Base-by-base conservation (phyloP, 2,888 invertebrate species). In the Schizotus pectinicornis region DNA sequence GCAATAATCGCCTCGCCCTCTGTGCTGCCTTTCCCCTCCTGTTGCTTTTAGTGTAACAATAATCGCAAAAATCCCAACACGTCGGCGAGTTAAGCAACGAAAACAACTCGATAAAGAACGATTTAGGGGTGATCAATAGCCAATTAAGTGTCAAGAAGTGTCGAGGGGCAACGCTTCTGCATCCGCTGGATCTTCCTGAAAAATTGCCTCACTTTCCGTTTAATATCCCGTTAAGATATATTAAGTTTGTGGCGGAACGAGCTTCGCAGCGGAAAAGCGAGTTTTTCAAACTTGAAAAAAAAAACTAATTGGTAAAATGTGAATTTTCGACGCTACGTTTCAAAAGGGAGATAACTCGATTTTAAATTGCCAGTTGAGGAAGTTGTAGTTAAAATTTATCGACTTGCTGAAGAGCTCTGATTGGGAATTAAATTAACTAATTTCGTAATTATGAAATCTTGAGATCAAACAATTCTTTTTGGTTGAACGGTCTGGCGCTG, bases 231-330 rank as follows among this genome's bases (percentile, higher is more conserved):
- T 43, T 30, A 37, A 45, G 52, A 52, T 45, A 45, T 52, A 52
- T 52, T 52, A 52, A 52, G 43, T 52, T 37, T 51, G 51, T 34
- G 51, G 51, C 51, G 51, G 30, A 56, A 49, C 36, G 49, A 56
- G 37, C 49, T 56, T 56, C 36, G 9, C 41, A 32, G 36, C 41
- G 47, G 38, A 48, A 47, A 42, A 48, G 31, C 36, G 37, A 49
- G 13, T 56, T 56, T 49, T 14, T 32, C 30, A 49, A 49, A 9
- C 49, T 56, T 11, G 9, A 41, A 31, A n/a, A 30, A 45, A 45
- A 34, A 35, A 46, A 30, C 43, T 58, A 58, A 58, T 58, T 58
- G 57, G 14, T 47, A 48, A 52, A 58, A 58, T 58, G 47, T 30
- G 48, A 53, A 58, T 48, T 58, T 41, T 47, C 33, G 41, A 33